Evolutionary conservation across 2,888 invertebrate species (phyloP), one percentile per base, ranked within the genome.

Genomic region (Encarsia formosa): DNA sequence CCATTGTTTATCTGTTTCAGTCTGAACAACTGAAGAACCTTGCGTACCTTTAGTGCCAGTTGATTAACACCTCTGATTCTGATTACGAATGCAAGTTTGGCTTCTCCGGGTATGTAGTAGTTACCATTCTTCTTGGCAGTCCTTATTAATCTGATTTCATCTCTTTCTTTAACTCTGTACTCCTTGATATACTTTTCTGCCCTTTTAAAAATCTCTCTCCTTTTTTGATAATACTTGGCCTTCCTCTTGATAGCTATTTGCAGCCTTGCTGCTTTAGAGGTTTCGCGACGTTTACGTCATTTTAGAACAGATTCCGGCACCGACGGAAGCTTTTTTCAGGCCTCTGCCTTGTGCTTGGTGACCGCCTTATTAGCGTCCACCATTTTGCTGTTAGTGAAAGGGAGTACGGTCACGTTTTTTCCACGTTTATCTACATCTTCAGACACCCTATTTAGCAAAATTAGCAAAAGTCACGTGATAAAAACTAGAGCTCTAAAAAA

Each of bases 1-100:
- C 96, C 99, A 76, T 99, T 99, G 86, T 99, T 99, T 79, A 99
- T 99, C 78, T 99, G 99, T 48, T 91, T 85, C 71, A 99, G 79
- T 67, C 99, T 88, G 84, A 99, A 94, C 64, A 99, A 78, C 76
- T 98, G 93, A 60, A 99, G 83, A 11, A 98, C 93, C 78, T 98
- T 96, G 56, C 96, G 88, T 41, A 97, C 97, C 71, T 86, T 86
- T 3, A 85, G 86, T 9, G 86, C 81, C 54, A 86, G 83, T 78
- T 91, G 88, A 78, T 91, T 91, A 73, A 91, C 88, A 88, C 91
- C 99, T 73, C 96, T 85, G 75, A 98, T 99, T 81, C 99, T 89
- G 61, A 97, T 87, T 61, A 99, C 96, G 71, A 99, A 98, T 13
- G 99, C 99, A 59, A 99, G 81, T 76, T 91, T 92, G 39, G 96